Conservation (phyloP, 2,113 vertebrate species). For the Ivindomyrus marchei region DNA sequence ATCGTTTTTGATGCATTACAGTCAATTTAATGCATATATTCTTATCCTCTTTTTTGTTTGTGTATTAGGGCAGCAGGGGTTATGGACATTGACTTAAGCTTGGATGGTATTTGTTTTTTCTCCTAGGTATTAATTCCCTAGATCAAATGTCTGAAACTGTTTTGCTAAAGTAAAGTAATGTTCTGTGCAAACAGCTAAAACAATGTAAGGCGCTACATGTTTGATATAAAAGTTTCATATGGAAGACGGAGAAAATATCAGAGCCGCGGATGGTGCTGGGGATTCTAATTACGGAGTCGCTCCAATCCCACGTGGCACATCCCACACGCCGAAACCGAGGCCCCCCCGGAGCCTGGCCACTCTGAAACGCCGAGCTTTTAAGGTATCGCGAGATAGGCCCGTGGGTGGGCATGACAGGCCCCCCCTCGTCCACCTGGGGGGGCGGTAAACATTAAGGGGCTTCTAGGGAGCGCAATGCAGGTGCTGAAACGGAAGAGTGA, state of each 20-base stretch:
- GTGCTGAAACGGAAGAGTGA: neutral
- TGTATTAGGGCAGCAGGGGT: too few species aligned
- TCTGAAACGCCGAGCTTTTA: neutral
- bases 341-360: neutral
- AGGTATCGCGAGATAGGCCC: neutral
- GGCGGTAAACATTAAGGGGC: neutral
- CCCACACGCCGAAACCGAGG: constrained; percentile 36
- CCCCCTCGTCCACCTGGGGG: neutral
- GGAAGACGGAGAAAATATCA: constrained; percentile 13
- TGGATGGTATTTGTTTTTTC: neutral
- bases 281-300: constrained; percentile 52
- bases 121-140: neutral
- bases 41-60: too few species aligned
- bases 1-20: neutral
- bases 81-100: neutral
- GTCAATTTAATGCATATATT: too few species aligned
- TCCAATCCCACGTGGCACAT: constrained; percentile 35
- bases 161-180: neutral
- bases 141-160: neutral
- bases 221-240: constrained; percentile 17
- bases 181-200: neutral
- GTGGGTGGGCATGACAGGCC: neutral
- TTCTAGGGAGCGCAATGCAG: neutral
- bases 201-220: neutral
- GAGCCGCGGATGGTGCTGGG: constrained; percentile 8